These are phyloP conservation scores for Vireo altiloquus DNA, from an alignment of 2,113 vertebrate genomes.

Conservation along the genomic window DNA sequence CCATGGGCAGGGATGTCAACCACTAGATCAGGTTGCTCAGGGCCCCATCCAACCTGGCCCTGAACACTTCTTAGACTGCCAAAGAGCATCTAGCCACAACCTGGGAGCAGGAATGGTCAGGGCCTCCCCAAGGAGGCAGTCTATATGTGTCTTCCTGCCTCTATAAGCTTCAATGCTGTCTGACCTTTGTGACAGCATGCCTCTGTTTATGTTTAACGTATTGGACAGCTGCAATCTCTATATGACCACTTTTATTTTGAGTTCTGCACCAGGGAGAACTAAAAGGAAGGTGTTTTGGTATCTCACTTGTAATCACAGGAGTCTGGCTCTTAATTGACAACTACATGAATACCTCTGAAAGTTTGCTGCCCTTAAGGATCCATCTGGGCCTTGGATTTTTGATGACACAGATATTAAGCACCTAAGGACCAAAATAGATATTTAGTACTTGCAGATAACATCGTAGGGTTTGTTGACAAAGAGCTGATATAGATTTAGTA, in stretches of 20 bases:
- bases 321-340: background rate
- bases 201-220: background rate
- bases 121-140: background rate
- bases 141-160: background rate
- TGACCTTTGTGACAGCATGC: background rate
- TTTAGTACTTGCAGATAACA: background rate
- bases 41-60: background rate
- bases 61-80: background rate
- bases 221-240: background rate
- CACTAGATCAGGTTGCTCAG: background rate
- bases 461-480: background rate
- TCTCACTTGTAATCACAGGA: background rate
- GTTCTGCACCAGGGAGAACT: background rate
- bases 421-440: background rate
- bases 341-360: background rate
- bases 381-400: background rate
- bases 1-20: background rate
- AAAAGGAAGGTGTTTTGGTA: background rate
- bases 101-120: background rate
- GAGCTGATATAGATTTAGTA: background rate
- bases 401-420: background rate
- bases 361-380: background rate
- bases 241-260: background rate
- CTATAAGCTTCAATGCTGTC: background rate
- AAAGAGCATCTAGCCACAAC: background rate